phyloP scores from a whole-genome alignment of 2,113 vertebrate genomes.

The Epinephelus cyanopodus region DNA sequence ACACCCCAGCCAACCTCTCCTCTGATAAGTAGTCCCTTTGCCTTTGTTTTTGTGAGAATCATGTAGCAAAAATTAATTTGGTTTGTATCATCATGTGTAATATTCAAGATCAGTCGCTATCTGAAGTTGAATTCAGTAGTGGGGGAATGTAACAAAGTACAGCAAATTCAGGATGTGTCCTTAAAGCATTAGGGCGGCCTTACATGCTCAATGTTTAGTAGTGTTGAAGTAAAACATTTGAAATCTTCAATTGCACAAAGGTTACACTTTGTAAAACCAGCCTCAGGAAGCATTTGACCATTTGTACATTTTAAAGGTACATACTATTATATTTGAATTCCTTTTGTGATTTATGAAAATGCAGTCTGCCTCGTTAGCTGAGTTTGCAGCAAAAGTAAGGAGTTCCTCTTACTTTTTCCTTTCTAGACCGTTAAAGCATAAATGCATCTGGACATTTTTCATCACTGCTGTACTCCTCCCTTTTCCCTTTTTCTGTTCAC shows the following conservation, averaged over 20 bases:
- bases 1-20: too few species aligned
- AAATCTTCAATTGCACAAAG: not conserved
- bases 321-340: not conserved
- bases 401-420: conserved; percentile 15
- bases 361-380: not conserved
- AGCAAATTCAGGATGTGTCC: not conserved
- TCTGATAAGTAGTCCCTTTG: too few species aligned
- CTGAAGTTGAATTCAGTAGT: too few species aligned
- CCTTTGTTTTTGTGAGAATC: too few species aligned
- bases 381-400: not conserved
- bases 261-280: not conserved
- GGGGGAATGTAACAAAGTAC: too few species aligned
- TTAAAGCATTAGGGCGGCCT: not conserved
- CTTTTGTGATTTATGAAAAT: not conserved
- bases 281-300: not conserved
- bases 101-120: too few species aligned
- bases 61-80: too few species aligned
- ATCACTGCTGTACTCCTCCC: not conserved
- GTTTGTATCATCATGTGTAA: too few species aligned
- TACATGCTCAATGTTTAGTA: not conserved
- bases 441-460: not conserved
- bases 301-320: too few species aligned
- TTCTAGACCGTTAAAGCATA: not conserved
- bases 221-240: not conserved
- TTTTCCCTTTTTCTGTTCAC: not conserved